Percentiles rank a stretch among this genome's conserved stretches.
phyloP scores from a whole-genome alignment of 2,797 vertebrate species.

The Ispidina lecontei region DNA sequence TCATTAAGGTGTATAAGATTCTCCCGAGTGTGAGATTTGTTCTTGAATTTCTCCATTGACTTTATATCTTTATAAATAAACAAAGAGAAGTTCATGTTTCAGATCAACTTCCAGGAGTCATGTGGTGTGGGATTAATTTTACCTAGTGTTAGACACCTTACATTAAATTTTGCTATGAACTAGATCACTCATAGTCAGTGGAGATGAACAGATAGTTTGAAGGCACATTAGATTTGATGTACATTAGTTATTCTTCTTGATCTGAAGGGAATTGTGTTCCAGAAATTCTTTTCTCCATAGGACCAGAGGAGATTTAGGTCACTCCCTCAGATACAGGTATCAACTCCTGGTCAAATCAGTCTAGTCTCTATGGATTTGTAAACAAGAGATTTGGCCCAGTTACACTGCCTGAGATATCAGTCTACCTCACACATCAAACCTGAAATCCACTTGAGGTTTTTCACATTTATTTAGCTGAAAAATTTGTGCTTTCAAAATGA shows the following conservation, averaged over 20 bases:
- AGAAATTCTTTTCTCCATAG: background rate
- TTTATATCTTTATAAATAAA: background rate
- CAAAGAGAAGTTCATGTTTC: background rate
- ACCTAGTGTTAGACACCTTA: background rate
- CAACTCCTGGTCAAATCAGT: background rate
- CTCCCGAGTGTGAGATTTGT: background rate
- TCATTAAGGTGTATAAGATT: background rate
- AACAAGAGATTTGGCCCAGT: background rate
- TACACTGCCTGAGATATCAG: background rate
- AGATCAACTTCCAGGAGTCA: background rate
- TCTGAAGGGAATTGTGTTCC: background rate
- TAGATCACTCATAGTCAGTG: background rate
- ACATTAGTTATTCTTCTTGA: background rate
- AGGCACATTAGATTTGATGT: background rate
- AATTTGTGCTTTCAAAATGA: background rate
- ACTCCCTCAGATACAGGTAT: background rate
- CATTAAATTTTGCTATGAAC: background rate
- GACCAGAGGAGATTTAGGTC: background rate
- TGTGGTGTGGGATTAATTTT: background rate
- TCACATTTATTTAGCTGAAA: background rate
- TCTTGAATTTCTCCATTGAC: background rate
- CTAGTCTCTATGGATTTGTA: background rate
- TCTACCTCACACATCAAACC: background rate
- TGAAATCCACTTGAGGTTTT: background rate
- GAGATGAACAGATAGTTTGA: background rate